Evolutionary conservation across 2,888 invertebrate genomes (phyloP), one percentile per base, ranked within the genome.

Genomic region (Ditylenchus weischeri): DNA sequence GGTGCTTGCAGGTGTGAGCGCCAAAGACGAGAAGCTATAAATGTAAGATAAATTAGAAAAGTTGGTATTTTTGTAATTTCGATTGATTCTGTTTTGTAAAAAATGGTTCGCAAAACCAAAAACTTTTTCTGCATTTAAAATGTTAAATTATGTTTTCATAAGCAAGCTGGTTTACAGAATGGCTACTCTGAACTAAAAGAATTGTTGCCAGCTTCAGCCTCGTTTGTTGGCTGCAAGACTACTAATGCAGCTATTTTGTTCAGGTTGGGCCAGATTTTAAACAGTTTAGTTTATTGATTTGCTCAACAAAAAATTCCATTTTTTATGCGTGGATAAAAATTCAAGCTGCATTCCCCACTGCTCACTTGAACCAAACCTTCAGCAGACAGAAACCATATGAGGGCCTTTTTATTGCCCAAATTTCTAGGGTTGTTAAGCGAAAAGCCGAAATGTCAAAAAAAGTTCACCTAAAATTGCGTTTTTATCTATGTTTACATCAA

Each of bases 231-330:
- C 13, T 83, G 81, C 68, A 83, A 83, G 69, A 81, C 79, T 4
- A 83, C 83, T 10, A 83, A 83, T 64, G 83, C 83, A 0, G 76
- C 80, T 29, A 79, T 83, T 67, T 68, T 83, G 29, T 83, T 80
- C 69, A 66, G 79, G 72, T 74, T 47, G n/a, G 3, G 35, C n/a
- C 36, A 19, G 8, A 15, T 62, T 29, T 13, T n/a, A 15, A 21
- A n/a, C 21, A 15, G 4, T n/a, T 7, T 23, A 49, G 35, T 18
- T 36, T 13, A 38, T 1, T 18, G 1, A 21, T 63, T 63, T n/a
- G 15, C 43, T 19, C 19, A 29, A 57, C 57, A 8, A 19, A 65
- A 29, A 29, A n/a, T 5, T 29, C 5, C 29, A 29, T 29, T 4
- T 29, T 29, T 5, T 5, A 29, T 29, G 29, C n/a, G n/a, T 29